phyloP scores from a whole-genome alignment of 64 coral and sea anemone species.

The Montipora cactus region DNA sequence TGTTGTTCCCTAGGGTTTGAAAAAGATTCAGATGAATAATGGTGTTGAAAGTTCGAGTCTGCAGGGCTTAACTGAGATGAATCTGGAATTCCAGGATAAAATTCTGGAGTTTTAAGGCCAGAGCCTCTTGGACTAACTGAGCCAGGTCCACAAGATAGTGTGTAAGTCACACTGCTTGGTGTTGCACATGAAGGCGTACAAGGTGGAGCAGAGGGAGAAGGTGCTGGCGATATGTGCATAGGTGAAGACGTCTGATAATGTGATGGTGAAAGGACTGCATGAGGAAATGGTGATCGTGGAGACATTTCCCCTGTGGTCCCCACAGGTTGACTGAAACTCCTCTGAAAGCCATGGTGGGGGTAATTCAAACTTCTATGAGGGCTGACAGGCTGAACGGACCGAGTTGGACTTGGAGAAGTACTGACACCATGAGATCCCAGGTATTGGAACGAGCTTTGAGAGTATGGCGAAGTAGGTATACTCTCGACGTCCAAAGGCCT shows the following conservation, averaged over 20 bases:
- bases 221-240: slow-evolving; percentile 70
- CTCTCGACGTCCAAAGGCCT: slow-evolving; percentile 83
- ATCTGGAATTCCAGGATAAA: slow-evolving; percentile 78
- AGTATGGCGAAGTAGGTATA: slow-evolving; percentile 86
- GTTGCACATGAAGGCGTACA: slow-evolving; percentile 90
- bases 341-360: slow-evolving; percentile 55
- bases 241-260: slow-evolving; percentile 83
- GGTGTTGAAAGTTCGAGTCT: slow-evolving; percentile 26
- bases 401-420: slow-evolving; percentile 49
- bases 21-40: slow-evolving; percentile 31
- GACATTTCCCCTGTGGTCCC: slow-evolving; percentile 79
- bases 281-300: slow-evolving; percentile 73
- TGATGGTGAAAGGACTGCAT: slow-evolving; percentile 88
- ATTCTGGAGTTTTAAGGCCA: slow-evolving; percentile 61
- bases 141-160: slow-evolving; percentile 80
- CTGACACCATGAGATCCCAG: slow-evolving; percentile 63
- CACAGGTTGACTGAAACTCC: slow-evolving; percentile 68
- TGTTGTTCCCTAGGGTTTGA: slow-evolving; percentile 26
- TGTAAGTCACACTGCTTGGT: slow-evolving; percentile 72
- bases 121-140: slow-evolving; percentile 39
- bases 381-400: slow-evolving; percentile 75
- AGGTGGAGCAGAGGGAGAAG: slow-evolving; percentile 75
- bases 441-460: slow-evolving; percentile 75
- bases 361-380: slow-evolving; percentile 76
- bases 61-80: slow-evolving; percentile 76